A percentile compares a stretch with the other conserved stretches of the same genome.
phyloP scores from a whole-genome alignment of 2,888 invertebrate genomes.

The Therioaphis trifolii region DNA sequence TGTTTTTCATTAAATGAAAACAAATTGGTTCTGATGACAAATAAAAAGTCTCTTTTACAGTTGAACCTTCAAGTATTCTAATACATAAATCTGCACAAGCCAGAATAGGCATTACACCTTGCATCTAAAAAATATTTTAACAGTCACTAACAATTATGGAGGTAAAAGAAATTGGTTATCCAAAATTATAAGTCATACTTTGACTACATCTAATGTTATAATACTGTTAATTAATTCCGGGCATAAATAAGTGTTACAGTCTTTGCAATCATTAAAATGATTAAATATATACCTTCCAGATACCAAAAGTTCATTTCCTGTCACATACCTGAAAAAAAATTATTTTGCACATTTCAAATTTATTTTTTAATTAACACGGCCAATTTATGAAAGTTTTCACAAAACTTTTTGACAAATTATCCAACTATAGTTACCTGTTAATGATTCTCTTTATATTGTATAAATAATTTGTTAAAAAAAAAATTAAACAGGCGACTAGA shows the following conservation, averaged over 20 bases:
- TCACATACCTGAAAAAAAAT: constrained; percentile 75
- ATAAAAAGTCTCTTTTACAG: constrained; percentile 74
- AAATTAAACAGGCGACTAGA: too few relatives aligned
- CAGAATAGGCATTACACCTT: constrained; percentile 77
- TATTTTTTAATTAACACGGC: too few relatives aligned
- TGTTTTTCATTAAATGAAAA: constrained; percentile 72
- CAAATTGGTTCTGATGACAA: constrained; percentile 71
- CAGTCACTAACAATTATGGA: not conserved
- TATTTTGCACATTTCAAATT: too few relatives aligned
- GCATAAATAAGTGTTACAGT: constrained; percentile 86
- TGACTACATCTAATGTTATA: constrained; percentile 75
- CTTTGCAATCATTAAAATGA: constrained; percentile 90
- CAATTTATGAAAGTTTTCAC: too few relatives aligned
- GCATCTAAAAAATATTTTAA: constrained; percentile 71
- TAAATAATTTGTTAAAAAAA: too few relatives aligned
- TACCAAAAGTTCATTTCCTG: constrained; percentile 86
- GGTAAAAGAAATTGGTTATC: too few relatives aligned
- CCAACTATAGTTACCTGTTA: too few relatives aligned
- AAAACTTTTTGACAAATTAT: too few relatives aligned
- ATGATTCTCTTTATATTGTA: too few relatives aligned
- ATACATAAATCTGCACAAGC: constrained; percentile 76
- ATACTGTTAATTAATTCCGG: constrained; percentile 91
- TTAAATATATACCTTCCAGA: constrained; percentile 86
- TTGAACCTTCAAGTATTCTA: constrained; percentile 78
- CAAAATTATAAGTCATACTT: constrained; percentile 66